Evolutionary conservation across 2,888 invertebrate species (phyloP).

Genomic region (Desoria tigrina): DNA sequence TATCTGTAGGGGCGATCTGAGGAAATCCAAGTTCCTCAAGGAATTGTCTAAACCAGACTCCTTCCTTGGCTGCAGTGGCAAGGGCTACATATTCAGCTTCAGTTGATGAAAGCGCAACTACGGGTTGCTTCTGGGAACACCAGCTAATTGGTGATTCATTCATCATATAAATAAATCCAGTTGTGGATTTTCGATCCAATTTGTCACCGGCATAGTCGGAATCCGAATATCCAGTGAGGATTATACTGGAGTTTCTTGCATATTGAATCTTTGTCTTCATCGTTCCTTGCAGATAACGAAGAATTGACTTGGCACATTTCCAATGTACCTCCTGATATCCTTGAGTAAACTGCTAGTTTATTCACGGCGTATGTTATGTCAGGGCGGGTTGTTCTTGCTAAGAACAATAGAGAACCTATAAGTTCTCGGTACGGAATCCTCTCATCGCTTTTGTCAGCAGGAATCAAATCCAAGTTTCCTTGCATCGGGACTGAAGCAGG

Average conservation of each 20-base stretch:
- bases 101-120: constrained; percentile 36
- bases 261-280: too few species aligned
- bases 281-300: constrained; percentile 19
- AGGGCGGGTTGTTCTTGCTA: constrained; percentile 43
- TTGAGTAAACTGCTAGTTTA: constrained; percentile 39
- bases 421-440: constrained; percentile 38
- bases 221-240: constrained; percentile 42
- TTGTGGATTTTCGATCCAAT: constrained; percentile 42
- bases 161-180: constrained; percentile 32
- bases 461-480: background rate
- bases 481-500: constrained; percentile 24
- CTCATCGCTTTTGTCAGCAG: background rate
- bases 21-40: constrained; percentile 32
- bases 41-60: constrained; percentile 40
- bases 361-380: constrained; percentile 49
- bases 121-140: constrained; percentile 36
- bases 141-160: constrained; percentile 31
- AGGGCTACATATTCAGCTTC: constrained; percentile 49
- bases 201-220: constrained; percentile 46
- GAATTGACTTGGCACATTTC: background rate
- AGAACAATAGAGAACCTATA: constrained; percentile 48
- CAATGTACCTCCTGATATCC: background rate
- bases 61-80: constrained; percentile 28
- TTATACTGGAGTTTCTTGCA: too few species aligned
- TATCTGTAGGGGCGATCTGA: constrained; percentile 2